Base-by-base conservation (phyloP, 2,888 invertebrate genomes). In the Acleris literana region DNA sequence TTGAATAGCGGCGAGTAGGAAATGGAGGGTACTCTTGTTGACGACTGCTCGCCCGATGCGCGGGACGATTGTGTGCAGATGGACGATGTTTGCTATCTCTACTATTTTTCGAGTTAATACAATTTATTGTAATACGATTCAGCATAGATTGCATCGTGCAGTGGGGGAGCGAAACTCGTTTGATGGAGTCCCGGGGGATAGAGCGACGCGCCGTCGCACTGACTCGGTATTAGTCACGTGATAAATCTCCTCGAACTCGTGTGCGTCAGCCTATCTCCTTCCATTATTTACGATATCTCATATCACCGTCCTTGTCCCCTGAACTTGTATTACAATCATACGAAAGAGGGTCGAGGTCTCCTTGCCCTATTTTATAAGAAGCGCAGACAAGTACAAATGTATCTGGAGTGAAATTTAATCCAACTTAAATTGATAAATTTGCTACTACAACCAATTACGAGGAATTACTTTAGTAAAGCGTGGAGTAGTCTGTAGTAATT, bases 81-180 rank as follows among this genome's bases (percentile, higher is more conserved):
- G 92, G 90, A 91, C 91, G 82, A 84, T 90, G 91, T 92, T 92
- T 91, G 90, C 90, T 91, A 91, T 91, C 92, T 88, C 84, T 81
- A 88, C 88, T 89, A 92, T 92, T 91, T 92, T 91, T 90, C 91
- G 89, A 92, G 90, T 90, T 92, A 92, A 92, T 91, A 89, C 92
- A 92, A 92, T 92, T 92, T 92, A 92, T 92, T 91, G 92, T 92
- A 92, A 92, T 92, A 90, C 89, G 92, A 92, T 92, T 92, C 92
- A 92, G 92, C 92, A 91, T 91, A 92, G 92, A 92, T 92, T 92
- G 92, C 91, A 90, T 90, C 90, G 88, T 84, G 83, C 78, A 85
- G 79, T 85, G 84, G 90, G 92, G 91, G 91, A 92, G 86, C 84
- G 82, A 89, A 92, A 89, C 92, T 92, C 90, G 91, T 92, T 92